Evolutionary conservation across 2,797 vertebrate genomes (phyloP), one percentile per base, ranked within the genome.

Genomic region (Rhadinocentrus ornatus): DNA sequence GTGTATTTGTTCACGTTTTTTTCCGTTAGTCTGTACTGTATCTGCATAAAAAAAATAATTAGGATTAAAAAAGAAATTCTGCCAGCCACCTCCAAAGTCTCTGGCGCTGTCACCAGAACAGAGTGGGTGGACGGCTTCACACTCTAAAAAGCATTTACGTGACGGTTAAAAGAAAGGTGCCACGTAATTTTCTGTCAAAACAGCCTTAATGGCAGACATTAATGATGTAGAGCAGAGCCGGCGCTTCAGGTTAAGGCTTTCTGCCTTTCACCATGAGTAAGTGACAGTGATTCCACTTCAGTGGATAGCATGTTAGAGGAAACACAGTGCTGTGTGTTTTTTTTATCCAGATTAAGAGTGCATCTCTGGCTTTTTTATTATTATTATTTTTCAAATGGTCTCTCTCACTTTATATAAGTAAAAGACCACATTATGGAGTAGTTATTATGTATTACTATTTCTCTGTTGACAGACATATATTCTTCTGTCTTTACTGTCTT

Each of bases 131-230:
- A 69, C 13, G 37, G 74, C 68, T 75, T 83, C 60, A 74, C 35
- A 76, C n/a, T n/a, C n/a, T n/a, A n/a, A n/a, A n/a, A n/a, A n/a
- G n/a, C n/a, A n/a, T n/a, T n/a, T n/a, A n/a, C n/a, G n/a, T n/a
- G n/a, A n/a, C 67, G 26, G 73, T 70, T 80, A 76, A 80, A 71
- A 71, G 70, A 84, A 73, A 78, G 71, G 79, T 75, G 65, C 66
- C 66, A 71, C n/a, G 26, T 84, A 76, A 86, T 85, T 80, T 75
- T 75, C 76, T 78, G 76, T 88, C 85, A 85, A 87, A 88, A 84
- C 72, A 80, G 67, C 72, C 60, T 75, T 82, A 86, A 87, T 87
- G 66, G 75, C 74, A 81, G 59, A 76, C 75, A 82, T 88, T 86
- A 80, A 46, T 69, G 75, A 71, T 69, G 78, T 80, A 78, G 70